phyloP scores from a whole-genome alignment of 2,113 vertebrate genomes.

The Apeltes quadracus region DNA sequence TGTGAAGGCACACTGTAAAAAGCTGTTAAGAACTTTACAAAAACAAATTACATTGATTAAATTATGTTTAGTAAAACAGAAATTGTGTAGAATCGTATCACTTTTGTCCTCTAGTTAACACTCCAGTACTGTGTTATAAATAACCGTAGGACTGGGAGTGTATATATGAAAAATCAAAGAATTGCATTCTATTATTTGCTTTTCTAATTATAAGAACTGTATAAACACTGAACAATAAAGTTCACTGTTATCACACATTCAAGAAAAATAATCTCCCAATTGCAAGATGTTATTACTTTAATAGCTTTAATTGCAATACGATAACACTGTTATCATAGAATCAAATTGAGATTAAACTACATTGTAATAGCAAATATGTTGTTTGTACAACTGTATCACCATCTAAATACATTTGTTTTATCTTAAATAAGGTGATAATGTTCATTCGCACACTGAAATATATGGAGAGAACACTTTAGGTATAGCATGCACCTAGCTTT shows the following conservation, averaged over 20 bases:
- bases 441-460: neutral
- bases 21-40: neutral
- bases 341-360: neutral
- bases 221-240: neutral
- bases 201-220: conserved; percentile 1
- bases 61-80: conserved; percentile 26
- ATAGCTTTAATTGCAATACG: neutral
- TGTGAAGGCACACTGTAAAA: conserved; percentile 19
- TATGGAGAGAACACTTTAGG: neutral
- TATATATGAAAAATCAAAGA: neutral
- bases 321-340: neutral
- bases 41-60: conserved; percentile 22
- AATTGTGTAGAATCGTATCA: neutral
- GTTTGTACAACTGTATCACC: neutral
- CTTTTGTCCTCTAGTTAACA: neutral
- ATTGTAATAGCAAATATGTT: neutral
- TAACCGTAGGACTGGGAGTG: neutral
- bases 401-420: too few relatives aligned
- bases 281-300: neutral
- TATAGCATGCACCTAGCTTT: neutral
- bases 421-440: neutral
- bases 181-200: neutral
- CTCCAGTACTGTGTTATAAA: too few relatives aligned
- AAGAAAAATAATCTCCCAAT: neutral
- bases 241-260: neutral